Percentiles rank a stretch among this genome's conserved stretches.
phyloP scores from a whole-genome alignment of 2,888 invertebrate genomes.

The Metopia argyrocephala region DNA sequence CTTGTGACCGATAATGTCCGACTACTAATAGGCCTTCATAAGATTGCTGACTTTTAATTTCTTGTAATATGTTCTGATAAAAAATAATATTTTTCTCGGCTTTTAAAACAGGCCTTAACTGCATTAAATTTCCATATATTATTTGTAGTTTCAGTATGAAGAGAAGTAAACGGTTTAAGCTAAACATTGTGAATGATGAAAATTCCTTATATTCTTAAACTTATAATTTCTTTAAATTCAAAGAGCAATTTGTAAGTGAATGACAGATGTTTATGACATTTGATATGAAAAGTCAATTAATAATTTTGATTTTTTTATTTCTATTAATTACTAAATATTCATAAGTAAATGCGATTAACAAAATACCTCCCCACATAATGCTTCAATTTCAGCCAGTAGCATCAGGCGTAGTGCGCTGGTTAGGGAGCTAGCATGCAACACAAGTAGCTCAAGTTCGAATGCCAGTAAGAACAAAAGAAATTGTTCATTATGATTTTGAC shows the following conservation, averaged over 20 bases:
- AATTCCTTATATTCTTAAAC: neutral
- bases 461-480: no score
- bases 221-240: no score
- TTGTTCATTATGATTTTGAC: no score
- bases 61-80: neutral
- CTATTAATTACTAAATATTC: no score
- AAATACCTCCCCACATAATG: no score
- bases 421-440: no score
- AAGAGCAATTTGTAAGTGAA: no score
- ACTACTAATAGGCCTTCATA: slow-evolving; percentile 25
- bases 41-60: slow-evolving; percentile 1
- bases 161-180: neutral
- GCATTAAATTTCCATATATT: neutral
- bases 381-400: no score
- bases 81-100: neutral
- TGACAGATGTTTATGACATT: slow-evolving; percentile 9
- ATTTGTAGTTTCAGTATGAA: neutral
- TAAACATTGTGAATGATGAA: slow-evolving; percentile 25
- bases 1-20: neutral
- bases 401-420: no score
- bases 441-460: no score
- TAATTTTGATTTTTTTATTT: no score
- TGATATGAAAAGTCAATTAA: neutral
- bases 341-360: no score
- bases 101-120: neutral